phyloP scores from a whole-genome alignment of 2,113 vertebrate genomes.

The Ginglymostoma cirratum region DNA sequence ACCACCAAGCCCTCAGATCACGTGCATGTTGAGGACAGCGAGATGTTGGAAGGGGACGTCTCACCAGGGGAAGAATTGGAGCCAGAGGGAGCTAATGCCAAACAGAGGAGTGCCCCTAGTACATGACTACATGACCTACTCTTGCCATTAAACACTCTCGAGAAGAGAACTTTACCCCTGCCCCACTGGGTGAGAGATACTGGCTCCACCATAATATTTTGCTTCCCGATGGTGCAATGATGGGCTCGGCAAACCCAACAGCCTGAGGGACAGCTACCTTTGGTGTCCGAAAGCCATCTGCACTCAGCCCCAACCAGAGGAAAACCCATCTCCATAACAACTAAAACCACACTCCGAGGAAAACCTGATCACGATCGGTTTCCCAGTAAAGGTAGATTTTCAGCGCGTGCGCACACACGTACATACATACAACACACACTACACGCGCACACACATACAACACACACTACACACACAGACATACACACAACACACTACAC shows the following conservation, averaged over 20 bases:
- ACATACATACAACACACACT: too few species aligned
- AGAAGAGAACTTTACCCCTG: neutral
- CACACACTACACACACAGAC: too few species aligned
- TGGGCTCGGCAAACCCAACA: neutral
- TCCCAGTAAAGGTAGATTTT: neutral
- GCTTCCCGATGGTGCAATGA: neutral
- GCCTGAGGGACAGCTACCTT: neutral
- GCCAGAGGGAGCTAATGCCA: neutral
- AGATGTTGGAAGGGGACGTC: too few species aligned
- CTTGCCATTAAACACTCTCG: neutral
- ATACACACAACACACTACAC: too few species aligned
- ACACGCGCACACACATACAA: too few species aligned
- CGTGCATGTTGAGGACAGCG: neutral
- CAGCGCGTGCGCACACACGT: too few species aligned
- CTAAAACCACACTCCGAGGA: neutral
- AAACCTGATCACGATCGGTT: neutral
- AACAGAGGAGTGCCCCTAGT: neutral
- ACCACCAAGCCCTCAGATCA: neutral
- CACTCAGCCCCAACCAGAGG: neutral
- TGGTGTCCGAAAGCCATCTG: neutral
- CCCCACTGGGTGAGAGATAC: too few species aligned
- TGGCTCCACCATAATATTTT: neutral
- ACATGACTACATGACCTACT: too few species aligned
- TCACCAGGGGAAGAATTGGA: neutral
- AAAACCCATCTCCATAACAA: neutral